These are phyloP conservation scores for Tuberolachnus salignus DNA, from an alignment of 2,888 invertebrate genomes.

Conservation along the genomic window DNA sequence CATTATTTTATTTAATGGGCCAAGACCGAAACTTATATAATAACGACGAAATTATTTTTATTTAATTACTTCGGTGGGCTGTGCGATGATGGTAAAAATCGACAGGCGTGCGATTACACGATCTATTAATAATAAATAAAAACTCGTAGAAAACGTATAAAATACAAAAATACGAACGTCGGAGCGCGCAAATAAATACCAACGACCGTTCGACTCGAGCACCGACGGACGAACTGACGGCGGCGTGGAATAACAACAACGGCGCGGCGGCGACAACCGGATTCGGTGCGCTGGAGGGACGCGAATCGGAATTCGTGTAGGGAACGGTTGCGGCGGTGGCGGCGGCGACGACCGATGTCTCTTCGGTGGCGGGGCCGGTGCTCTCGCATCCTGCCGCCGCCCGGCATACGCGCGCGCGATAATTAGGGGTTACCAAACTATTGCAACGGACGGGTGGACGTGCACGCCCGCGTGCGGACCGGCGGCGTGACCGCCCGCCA, in stretches of 20 bases:
- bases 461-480: not conserved
- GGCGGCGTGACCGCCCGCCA: constrained; percentile 29
- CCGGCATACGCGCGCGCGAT: constrained; percentile 1
- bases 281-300: constrained; percentile 55
- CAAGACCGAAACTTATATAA: too few species aligned
- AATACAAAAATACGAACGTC: not conserved
- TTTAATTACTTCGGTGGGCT: too few species aligned
- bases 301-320: constrained; percentile 48
- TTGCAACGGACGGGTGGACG: not conserved
- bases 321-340: constrained; percentile 15
- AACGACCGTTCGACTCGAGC: not conserved
- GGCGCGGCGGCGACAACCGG: constrained; percentile 42
- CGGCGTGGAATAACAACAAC: constrained; percentile 30
- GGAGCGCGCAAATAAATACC: not conserved
- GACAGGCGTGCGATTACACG: too few species aligned
- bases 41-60: too few species aligned
- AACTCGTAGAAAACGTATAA: not conserved
- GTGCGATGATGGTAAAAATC: too few species aligned
- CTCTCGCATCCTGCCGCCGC: constrained; percentile 35
- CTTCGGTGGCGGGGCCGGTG: constrained; percentile 42
- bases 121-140: not conserved
- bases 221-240: constrained; percentile 7
- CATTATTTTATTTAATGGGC: too few species aligned
- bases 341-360: constrained; percentile 47
- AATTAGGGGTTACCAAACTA: constrained; percentile 49